phyloP scores from a whole-genome alignment of 2,888 invertebrate genomes.

The Eupeodes luniger region DNA sequence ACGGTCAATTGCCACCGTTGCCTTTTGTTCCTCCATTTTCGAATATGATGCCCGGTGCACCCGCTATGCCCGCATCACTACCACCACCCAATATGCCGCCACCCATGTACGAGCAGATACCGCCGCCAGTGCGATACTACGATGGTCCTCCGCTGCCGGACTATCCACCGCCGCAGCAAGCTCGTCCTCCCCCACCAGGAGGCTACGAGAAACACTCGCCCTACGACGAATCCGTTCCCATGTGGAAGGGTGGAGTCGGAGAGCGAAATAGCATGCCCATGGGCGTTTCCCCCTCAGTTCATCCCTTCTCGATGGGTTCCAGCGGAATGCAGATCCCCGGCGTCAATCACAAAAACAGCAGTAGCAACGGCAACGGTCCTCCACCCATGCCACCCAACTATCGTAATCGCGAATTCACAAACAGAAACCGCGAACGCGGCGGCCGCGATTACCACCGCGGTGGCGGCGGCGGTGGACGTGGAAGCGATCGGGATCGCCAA shows the following conservation, averaged over 20 bases:
- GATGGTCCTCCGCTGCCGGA: slow-evolving; percentile 91
- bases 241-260: slow-evolving; percentile 82
- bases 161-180: slow-evolving; percentile 87
- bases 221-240: slow-evolving; percentile 88
- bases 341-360: slow-evolving; percentile 75
- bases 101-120: slow-evolving; percentile 86
- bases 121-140: slow-evolving; percentile 93
- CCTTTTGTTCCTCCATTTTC: slow-evolving; percentile 92
- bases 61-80: slow-evolving; percentile 83
- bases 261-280: slow-evolving; percentile 81
- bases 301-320: slow-evolving; percentile 74
- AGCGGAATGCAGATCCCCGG: slow-evolving; percentile 68
- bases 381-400: slow-evolving; percentile 73
- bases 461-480: slow-evolving; percentile 82
- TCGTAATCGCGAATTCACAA: slow-evolving; percentile 81
- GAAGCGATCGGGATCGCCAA: slow-evolving; percentile 85
- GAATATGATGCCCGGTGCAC: slow-evolving; percentile 88
- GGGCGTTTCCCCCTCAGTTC: slow-evolving; percentile 77
- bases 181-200: slow-evolving; percentile 85
- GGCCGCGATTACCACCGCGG: slow-evolving; percentile 80
- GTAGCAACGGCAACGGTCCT: slow-evolving; percentile 74
- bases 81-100: slow-evolving; percentile 86
- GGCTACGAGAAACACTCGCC: slow-evolving; percentile 89
- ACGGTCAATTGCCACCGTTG: slow-evolving; percentile 92
- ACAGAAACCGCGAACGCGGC: slow-evolving; percentile 82